Percentiles rank a stretch among this genome's conserved stretches.
Conservation (phyloP, 1,140 invertebrate species). For the Phocides pigmalion region DNA sequence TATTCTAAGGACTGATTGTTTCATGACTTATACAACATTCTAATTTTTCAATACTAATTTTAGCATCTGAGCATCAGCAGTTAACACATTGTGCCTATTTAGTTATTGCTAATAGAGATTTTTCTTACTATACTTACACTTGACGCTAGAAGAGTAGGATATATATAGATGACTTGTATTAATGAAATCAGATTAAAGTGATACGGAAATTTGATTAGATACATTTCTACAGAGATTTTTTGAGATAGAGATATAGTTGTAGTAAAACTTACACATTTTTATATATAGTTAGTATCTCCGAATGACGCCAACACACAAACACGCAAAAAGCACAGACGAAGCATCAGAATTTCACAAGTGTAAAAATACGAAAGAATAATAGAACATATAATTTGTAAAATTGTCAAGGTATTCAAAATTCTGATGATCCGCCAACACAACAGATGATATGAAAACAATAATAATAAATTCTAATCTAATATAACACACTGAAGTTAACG, state of each 20-base stretch:
- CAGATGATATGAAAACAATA: conserved; percentile 41
- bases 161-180: background rate
- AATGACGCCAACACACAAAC: conserved; percentile 36
- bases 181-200: background rate
- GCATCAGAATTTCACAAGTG: conserved; percentile 27
- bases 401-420: conserved; percentile 6
- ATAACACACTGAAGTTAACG: conserved; percentile 41
- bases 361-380: background rate
- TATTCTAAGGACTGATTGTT: background rate
- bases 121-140: too few relatives aligned
- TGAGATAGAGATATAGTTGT: background rate
- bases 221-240: background rate
- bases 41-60: too few relatives aligned
- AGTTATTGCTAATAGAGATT: too few relatives aligned
- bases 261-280: background rate
- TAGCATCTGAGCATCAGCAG: too few relatives aligned
- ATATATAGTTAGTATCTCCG: conserved; percentile 36
- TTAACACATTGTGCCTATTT: too few relatives aligned
- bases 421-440: conserved; percentile 37
- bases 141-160: too few relatives aligned
- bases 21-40: too few relatives aligned
- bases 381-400: background rate
- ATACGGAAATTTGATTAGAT: background rate
- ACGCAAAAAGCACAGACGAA: conserved; percentile 32
- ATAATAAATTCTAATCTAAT: conserved; percentile 36